These are phyloP conservation scores for Ispidina picta DNA, from an alignment of 2,797 vertebrate genomes.

Conservation along the genomic window DNA sequence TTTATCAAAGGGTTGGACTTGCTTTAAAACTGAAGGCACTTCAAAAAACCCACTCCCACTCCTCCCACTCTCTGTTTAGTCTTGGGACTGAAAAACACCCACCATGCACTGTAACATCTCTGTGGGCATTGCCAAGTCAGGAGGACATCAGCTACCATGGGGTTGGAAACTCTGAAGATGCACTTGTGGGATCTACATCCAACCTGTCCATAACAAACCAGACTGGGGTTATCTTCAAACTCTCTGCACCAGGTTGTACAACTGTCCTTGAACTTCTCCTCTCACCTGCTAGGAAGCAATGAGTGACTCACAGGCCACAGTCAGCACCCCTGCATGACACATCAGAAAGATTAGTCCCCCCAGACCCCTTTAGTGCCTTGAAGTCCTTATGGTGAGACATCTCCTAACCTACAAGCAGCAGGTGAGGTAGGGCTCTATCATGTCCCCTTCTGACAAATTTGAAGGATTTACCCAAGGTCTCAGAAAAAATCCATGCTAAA, in stretches of 20 bases:
- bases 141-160: neutral
- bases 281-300: neutral
- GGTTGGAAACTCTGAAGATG: neutral
- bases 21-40: constrained; percentile 27
- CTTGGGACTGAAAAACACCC: neutral
- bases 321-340: neutral
- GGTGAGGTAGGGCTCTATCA: neutral
- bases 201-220: neutral
- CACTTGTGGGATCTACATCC: neutral
- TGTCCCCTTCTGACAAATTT: neutral
- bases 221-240: neutral
- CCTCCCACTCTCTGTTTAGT: constrained; percentile 1
- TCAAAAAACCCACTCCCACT: constrained; percentile 2
- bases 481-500: neutral
- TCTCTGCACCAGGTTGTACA: neutral
- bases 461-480: neutral
- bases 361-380: neutral
- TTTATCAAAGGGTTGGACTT: constrained; percentile 18
- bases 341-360: neutral
- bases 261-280: neutral
- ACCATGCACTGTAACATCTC: neutral
- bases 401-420: neutral
- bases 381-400: neutral
- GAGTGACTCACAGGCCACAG: neutral
- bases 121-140: neutral